phyloP scores from a whole-genome alignment of 2,797 vertebrate species.

The Salmo trutta region DNA sequence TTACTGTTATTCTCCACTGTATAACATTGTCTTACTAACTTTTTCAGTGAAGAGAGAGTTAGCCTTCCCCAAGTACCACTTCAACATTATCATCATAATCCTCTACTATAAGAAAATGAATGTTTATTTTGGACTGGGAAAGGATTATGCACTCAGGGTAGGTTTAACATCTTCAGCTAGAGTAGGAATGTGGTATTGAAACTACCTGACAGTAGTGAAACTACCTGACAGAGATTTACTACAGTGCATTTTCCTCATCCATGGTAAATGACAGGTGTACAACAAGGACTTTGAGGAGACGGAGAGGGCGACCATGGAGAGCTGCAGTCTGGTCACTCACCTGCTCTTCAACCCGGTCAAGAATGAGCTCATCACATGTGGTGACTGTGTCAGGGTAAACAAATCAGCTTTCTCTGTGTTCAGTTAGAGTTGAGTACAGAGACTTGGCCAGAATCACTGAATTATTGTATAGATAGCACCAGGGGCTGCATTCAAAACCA shows the following conservation, averaged over 20 bases:
- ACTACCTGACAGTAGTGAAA: too few species aligned
- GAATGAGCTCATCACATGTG: constrained; percentile 22
- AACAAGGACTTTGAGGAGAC: constrained; percentile 36
- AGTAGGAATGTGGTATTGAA: not conserved
- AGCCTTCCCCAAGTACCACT: constrained; percentile 31
- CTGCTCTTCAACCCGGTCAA: constrained; percentile 29
- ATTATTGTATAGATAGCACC: not conserved
- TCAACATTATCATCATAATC: constrained; percentile 10
- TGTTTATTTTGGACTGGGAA: constrained; percentile 34
- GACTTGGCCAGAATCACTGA: not conserved
- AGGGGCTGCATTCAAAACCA: not conserved
- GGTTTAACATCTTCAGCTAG: not conserved
- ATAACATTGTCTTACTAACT: not conserved
- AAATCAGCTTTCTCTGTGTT: not conserved
- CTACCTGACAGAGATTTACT: too few species aligned
- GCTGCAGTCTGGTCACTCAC: constrained; percentile 17
- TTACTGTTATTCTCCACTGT: not conserved
- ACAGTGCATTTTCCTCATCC: not conserved
- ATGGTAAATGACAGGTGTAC: constrained; percentile 20
- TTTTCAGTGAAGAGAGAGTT: constrained; percentile 26
- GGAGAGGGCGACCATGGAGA: constrained; percentile 14
- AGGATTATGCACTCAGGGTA: constrained; percentile 32
- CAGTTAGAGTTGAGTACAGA: not conserved
- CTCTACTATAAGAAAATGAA: constrained; percentile 33
- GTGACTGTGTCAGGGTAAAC: constrained; percentile 30